Evolutionary conservation across 2,797 vertebrate species (phyloP), one percentile per base, ranked within the genome.

Genomic region (Hephaestus fuliginosus): DNA sequence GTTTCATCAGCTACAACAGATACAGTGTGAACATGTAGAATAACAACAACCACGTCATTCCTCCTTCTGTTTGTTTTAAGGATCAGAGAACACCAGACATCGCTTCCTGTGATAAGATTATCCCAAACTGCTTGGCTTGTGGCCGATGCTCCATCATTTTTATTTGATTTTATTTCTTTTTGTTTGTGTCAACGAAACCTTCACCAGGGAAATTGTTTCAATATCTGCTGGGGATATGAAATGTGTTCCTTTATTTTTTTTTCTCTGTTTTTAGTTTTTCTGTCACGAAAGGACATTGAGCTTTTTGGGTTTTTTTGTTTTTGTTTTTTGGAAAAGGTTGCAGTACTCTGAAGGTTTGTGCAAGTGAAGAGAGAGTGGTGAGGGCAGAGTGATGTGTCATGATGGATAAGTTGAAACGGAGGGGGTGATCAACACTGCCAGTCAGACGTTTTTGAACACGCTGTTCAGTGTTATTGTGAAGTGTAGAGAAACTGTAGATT

Each of bases 311-410:
- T 25, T 25, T 25, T 25, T 25, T 25, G 25, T 25, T 25, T 25
- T 25, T 25, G 25, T 53, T 28, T 75, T 57, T 70, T 44, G 74
- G 28, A 63, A 51, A 57, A 63, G 78, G 76, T 88, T 80, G 53
- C 72, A 43, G 69, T 86, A 57, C 78, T 78, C 78, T 67, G 88
- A 92, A 76, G 89, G 92, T 90, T 78, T 79, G 86, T 88, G 94
- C 83, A 95, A 83, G 94, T 95, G 89, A 83, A 70, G 60, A 56
- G 49, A 71, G 70, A 58, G 56, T 22, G 70, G 51, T 51, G 72
- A 82, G 73, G 83, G 88, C 79, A 72, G 65, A 72, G 79, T 61
- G 66, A 56, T 75, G 74, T 76, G 72, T 82, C 72, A 20, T 60
- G 70, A 48, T 46, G 0, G 61, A 80, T 68, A 83, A 74, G 81